phyloP scores from a whole-genome alignment of 2,113 vertebrate species.

The Ceyx melanurus region DNA sequence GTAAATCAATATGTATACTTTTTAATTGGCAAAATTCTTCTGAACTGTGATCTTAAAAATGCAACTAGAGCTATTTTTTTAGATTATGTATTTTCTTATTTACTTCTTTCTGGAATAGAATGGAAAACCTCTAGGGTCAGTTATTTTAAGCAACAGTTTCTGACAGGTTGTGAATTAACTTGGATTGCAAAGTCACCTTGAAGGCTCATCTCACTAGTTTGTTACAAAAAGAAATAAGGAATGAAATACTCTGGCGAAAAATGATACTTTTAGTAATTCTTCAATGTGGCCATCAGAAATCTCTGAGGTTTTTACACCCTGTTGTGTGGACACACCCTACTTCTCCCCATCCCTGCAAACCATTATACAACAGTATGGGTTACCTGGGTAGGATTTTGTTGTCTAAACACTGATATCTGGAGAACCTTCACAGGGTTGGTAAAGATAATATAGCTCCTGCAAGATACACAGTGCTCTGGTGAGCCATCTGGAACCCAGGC shows the following conservation, averaged over 20 bases:
- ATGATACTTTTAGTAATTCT: not conserved
- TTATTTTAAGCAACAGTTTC: conserved; percentile 51
- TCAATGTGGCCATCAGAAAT: not conserved
- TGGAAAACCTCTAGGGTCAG: not conserved
- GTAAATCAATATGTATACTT: not conserved
- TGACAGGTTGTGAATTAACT: conserved; percentile 55
- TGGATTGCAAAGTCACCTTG: conserved; percentile 34
- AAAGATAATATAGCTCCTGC: not conserved
- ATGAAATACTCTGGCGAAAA: not conserved
- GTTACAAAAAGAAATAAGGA: not conserved
- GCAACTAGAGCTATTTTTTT: conserved; percentile 22
- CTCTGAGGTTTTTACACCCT: not conserved
- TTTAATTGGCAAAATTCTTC: conserved; percentile 45
- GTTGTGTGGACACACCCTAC: not conserved
- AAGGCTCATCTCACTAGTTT: conserved; percentile 31
- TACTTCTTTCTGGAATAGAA: conserved; percentile 25
- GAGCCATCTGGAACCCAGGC: not conserved
- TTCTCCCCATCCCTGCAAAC: not conserved
- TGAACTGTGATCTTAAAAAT: conserved; percentile 29
- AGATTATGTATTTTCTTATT: conserved; percentile 27
- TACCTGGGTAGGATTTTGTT: not conserved
- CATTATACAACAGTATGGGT: not conserved
- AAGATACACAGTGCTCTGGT: not conserved
- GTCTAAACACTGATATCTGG: not conserved
- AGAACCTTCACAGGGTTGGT: not conserved